Base-by-base conservation (phyloP, 2,888 invertebrate species). In the Tromatobia lineatoria region DNA sequence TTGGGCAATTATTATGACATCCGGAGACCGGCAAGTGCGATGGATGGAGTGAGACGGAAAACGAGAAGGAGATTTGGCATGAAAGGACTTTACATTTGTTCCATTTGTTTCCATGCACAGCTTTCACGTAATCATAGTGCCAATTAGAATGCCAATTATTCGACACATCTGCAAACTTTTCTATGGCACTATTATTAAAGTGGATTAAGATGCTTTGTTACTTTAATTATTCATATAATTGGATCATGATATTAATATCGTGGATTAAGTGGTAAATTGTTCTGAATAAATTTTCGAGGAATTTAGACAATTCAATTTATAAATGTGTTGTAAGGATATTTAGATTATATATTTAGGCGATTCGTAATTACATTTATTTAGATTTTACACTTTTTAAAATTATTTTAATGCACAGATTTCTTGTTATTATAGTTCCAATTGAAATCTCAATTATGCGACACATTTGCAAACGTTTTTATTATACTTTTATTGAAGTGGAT, bases 1-100 rank as follows among this genome's bases (percentile, higher is more conserved):
- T 38, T 61, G 10, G 61, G 61, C 61, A 61, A 61, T 61, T 61
- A 61, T 61, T 38, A 34, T 18, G 61, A 38, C 29, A 38, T 6
- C 59, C 11, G n/a, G 18, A 15, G 29, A 29, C 15, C 59, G 23
- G 29, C 15, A 38, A 38, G 38, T 29, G 7, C 59, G 4, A 15
- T 13, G 11, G 3, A 29, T 25, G 59, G 25, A 25, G 29, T 29
- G 59, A 29, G 29, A 10, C 23, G 8, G 29, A 2, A 29, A 23
- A 23, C 11, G 20, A 54, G 15, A 54, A 23, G 54, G 23, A 54
- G 54, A 23, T 54, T 54, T 52, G 52, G 18, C 54, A 23, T 23
- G 54, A 23, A 3, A 54, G 23, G 23, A 18, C 20, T 23, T 54
- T 54, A 23, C 20, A 23, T 54, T 10, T 23, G 10, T 20, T 54